These are phyloP conservation scores for Nematostella vectensis DNA, from an alignment of 92 coral and sea anemone genomes.

Conservation along the genomic window DNA sequence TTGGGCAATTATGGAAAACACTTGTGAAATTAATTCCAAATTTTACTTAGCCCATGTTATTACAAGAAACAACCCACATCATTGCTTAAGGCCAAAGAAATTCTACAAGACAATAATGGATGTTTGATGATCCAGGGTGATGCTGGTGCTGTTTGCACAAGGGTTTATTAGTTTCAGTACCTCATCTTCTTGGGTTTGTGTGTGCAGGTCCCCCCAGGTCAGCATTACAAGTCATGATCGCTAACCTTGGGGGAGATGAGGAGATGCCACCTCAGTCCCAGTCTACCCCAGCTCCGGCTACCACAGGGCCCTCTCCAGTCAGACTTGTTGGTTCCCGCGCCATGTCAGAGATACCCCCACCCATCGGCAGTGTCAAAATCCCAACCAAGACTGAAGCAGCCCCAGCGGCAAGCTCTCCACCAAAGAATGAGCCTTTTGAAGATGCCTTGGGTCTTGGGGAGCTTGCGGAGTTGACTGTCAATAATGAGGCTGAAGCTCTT, in stretches of 20 bases:
- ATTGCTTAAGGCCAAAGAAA: no score
- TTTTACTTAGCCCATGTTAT: no score
- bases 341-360: constrained; percentile 84
- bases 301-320: constrained; percentile 86
- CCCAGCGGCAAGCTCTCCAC: constrained; percentile 38
- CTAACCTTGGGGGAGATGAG: constrained; percentile 89
- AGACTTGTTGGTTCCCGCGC: constrained; percentile 86
- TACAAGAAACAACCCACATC: no score
- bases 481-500: constrained; percentile 93
- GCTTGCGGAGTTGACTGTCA: constrained; percentile 88
- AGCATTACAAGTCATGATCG: constrained; percentile 91
- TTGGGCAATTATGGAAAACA: no score
- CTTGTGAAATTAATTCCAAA: no score
- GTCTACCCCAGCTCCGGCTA: constrained; percentile 46
- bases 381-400: constrained; percentile 43
- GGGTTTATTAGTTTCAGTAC: no score
- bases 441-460: constrained; percentile 87
- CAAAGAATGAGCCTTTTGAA: constrained; percentile 69
- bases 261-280: constrained; percentile 42
- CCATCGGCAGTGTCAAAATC: constrained; percentile 77
- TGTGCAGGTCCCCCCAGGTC: constrained; percentile 79
- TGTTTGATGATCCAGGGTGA: no score
- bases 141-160: no score
- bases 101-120: no score
- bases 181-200: no score